Evolutionary conservation across 2,113 vertebrate species (phyloP).

Genomic region (Limanda limanda): DNA sequence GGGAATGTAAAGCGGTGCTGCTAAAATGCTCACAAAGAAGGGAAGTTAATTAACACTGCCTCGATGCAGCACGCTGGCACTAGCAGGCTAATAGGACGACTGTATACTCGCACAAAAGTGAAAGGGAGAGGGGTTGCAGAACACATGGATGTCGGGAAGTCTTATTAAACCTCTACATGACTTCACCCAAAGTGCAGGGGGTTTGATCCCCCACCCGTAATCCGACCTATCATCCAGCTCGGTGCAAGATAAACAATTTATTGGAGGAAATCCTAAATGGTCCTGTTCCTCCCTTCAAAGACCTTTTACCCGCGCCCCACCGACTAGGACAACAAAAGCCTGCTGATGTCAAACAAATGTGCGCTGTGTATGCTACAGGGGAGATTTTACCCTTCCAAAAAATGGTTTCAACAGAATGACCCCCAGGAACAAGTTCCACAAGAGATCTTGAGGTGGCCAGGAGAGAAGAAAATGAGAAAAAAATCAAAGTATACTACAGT

Average conservation of each 20-base stretch:
- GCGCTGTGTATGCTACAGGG: slow-evolving; percentile 5
- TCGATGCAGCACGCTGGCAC: slow-evolving; percentile 64
- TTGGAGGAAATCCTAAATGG: slow-evolving; percentile 67
- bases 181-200: slow-evolving; percentile 58
- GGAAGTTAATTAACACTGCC: slow-evolving; percentile 79
- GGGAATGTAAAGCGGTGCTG: slow-evolving; percentile 71
- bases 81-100: slow-evolving; percentile 58
- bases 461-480: slow-evolving; percentile 11
- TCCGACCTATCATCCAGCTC: slow-evolving; percentile 57
- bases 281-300: slow-evolving; percentile 64
- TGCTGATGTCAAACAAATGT: slow-evolving; percentile 52
- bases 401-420: slow-evolving; percentile 27
- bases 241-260: slow-evolving; percentile 70
- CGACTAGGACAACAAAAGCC: slow-evolving; percentile 42
- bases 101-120: slow-evolving; percentile 68
- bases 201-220: slow-evolving; percentile 43
- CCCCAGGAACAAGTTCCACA: slow-evolving; percentile 13
- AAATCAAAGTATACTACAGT: slow-evolving; percentile 4
- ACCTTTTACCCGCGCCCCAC: not conserved
- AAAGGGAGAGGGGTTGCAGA: slow-evolving; percentile 37
- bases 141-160: slow-evolving; percentile 51
- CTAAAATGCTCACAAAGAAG: slow-evolving; percentile 62
- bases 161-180: slow-evolving; percentile 67
- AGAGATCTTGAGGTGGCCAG: slow-evolving; percentile 11
- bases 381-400: slow-evolving; percentile 27